phyloP scores from a whole-genome alignment of 1,140 invertebrate species.

The Neodiprion fabricii region DNA sequence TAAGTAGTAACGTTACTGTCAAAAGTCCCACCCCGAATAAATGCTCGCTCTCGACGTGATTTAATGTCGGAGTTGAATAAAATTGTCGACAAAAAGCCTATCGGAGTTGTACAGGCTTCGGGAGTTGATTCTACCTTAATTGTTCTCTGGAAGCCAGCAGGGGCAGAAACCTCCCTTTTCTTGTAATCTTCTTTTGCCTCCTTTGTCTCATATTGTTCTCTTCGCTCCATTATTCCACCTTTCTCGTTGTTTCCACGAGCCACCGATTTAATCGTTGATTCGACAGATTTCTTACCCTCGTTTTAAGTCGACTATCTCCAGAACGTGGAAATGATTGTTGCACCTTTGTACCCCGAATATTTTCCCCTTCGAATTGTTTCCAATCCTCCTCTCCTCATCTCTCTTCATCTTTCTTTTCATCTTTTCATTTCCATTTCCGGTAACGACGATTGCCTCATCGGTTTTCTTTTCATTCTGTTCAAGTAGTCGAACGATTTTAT shows the following conservation, averaged over 20 bases:
- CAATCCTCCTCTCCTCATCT: slow-evolving; percentile 9
- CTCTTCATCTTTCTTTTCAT: slow-evolving; percentile 10
- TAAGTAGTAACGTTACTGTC: too few species aligned
- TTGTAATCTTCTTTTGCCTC: slow-evolving; percentile 2
- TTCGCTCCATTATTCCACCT: slow-evolving; percentile 21
- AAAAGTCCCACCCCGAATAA: too few species aligned
- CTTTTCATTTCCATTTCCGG: slow-evolving; percentile 13
- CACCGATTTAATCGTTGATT: neutral
- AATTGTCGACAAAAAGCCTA: slow-evolving; percentile 1
- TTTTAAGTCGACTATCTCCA: neutral
- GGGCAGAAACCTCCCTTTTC: neutral
- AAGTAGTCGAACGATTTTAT: slow-evolving; percentile 19
- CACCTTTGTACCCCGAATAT: slow-evolving; percentile 1
- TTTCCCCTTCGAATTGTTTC: slow-evolving; percentile 12
- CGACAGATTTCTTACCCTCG: neutral
- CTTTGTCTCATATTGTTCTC: slow-evolving; percentile 19
- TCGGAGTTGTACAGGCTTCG: slow-evolving; percentile 3
- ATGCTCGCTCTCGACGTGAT: too few species aligned
- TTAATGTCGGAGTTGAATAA: neutral
- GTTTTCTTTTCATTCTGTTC: too few species aligned
- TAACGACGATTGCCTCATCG: neutral
- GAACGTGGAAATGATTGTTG: neutral
- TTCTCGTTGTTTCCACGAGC: neutral
- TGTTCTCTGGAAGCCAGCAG: neutral
- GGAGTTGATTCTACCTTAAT: neutral